Base-by-base conservation (phyloP, 2,888 invertebrate genomes). In the Andrena fulva region DNA sequence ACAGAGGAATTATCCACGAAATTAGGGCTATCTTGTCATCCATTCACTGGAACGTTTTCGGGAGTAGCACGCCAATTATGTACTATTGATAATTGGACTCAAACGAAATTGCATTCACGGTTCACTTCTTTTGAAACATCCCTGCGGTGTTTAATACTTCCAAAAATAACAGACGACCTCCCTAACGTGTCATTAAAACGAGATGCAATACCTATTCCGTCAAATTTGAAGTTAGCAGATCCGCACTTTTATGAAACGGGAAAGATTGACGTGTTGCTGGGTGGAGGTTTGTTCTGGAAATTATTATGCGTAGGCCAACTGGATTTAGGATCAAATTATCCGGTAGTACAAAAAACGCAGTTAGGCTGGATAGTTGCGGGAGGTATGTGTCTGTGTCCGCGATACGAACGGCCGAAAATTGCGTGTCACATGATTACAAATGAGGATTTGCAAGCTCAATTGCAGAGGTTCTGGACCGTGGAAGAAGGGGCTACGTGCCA, bases 211-310 rank as follows among this genome's bases (percentile, higher is more conserved):
- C 10, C n/a, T 0, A 63, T 63, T 35, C 63, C 63, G 12, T 35
- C 42, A 4, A 63, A 62, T 33, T 31, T 8, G 3, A 31, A 33
- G 2, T 35, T 62, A 62, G 62, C 62, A 3, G 62, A 62, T 35
- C 62, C 62, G 2, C 20, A 62, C 8, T 62, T 62, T n/a, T 31
- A 62, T n/a, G 5, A 31, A n/a, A 33, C 59, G 16, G 6, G 59
- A 27, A 27, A 31, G 6, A 6, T 59, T 59, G 59, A 59, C 16
- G 27, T 59, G 16, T 1, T 59, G 6, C 24, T 59, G 1, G 27
- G 59, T 16, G 59, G 59, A 59, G 59, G 27, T 12, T 59, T 59
- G 6, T 59, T 59, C 6, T 59, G 59, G 59, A 27, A n/a, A 16
- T n/a, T 59, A 16, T 2, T 63, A 20, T 63, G 42, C 24, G 42